Evolutionary conservation across 2,797 vertebrate species (phyloP).

Genomic region (Catostomus latipinnis): DNA sequence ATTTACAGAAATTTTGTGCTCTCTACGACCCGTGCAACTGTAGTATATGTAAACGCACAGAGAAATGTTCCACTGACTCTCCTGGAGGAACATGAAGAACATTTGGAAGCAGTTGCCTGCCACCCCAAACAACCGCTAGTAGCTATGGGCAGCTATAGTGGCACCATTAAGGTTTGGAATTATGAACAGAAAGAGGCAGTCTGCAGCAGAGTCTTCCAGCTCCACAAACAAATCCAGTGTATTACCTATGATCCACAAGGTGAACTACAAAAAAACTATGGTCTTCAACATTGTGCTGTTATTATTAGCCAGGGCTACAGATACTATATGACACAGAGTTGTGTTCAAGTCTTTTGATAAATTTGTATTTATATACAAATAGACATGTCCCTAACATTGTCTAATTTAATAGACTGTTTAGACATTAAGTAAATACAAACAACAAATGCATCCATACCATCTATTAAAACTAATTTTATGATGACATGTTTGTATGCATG

Average conservation of each 20-base stretch:
- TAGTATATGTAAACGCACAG: slow-evolving; percentile 80
- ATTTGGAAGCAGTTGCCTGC: slow-evolving; percentile 83
- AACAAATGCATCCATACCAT: neutral
- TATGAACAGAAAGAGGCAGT: slow-evolving; percentile 75
- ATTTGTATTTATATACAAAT: too few species aligned
- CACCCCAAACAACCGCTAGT: slow-evolving; percentile 81
- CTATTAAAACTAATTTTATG: neutral
- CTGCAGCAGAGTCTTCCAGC: slow-evolving; percentile 79
- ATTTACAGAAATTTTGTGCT: slow-evolving; percentile 87
- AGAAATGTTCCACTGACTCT: slow-evolving; percentile 72
- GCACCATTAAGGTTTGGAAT: slow-evolving; percentile 88
- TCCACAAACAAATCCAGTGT: slow-evolving; percentile 78
- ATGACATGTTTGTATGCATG: neutral
- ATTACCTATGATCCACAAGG: slow-evolving; percentile 87
- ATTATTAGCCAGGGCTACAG: neutral
- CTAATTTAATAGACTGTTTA: neutral
- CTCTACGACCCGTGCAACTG: slow-evolving; percentile 78
- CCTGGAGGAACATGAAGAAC: slow-evolving; percentile 76
- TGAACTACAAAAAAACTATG: slow-evolving; percentile 59
- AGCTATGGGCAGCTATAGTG: slow-evolving; percentile 81
- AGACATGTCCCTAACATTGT: neutral
- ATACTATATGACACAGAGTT: neutral
- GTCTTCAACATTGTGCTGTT: neutral
- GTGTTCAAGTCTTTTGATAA: neutral
- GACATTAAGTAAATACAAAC: too few species aligned